Evolutionary conservation across 2,888 invertebrate species (phyloP).

Genomic region (Orchesella flavescens): DNA sequence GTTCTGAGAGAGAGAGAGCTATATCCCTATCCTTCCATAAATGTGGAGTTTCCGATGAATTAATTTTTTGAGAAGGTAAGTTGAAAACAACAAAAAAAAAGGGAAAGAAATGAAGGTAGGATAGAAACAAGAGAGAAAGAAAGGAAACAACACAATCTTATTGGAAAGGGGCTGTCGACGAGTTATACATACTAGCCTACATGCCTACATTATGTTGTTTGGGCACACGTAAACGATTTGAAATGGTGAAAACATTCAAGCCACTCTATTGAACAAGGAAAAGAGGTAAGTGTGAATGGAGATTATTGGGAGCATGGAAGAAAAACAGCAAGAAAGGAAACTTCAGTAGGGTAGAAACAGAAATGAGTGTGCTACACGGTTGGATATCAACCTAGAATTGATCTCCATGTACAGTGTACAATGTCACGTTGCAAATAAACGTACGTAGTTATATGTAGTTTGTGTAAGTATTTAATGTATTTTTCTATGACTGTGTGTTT

Average conservation of each 20-base stretch:
- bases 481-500: not conserved
- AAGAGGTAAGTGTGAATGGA: not conserved
- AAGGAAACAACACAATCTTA: not conserved
- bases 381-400: too few relatives aligned
- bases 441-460: too few relatives aligned
- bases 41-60: constrained; percentile 9
- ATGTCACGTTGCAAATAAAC: too few relatives aligned
- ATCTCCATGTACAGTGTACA: too few relatives aligned
- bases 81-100: not conserved
- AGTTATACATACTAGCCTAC: too few relatives aligned
- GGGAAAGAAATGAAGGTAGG: not conserved
- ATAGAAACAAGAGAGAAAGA: not conserved
- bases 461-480: not conserved
- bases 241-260: constrained; percentile 2
- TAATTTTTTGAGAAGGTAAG: not conserved
- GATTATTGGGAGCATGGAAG: not conserved
- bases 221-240: not conserved
- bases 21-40: not conserved
- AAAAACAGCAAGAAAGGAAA: not conserved
- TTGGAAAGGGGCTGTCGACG: too few relatives aligned
- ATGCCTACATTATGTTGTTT: too few relatives aligned
- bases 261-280: not conserved
- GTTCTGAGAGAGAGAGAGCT: not conserved
- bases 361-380: too few relatives aligned
- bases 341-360: not conserved